A percentile compares a stretch with the other conserved stretches of the same genome.
Conservation (phyloP, 2,797 vertebrate genomes). For the Squalus acanthias region DNA sequence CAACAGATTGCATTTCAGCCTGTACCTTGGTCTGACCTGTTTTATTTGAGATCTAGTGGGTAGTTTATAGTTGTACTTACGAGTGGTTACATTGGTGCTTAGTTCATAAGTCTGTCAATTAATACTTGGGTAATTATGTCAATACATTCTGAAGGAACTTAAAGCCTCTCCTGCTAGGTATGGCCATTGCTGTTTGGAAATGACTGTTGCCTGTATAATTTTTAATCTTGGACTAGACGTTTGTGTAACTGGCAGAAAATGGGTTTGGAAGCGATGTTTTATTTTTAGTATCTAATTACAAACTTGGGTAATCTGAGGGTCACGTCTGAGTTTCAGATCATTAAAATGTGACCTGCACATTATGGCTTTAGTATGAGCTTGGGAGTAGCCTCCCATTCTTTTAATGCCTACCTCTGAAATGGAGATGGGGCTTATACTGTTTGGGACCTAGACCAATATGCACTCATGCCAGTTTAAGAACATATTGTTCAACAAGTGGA, state of each 20-base stretch:
- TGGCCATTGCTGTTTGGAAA: neutral
- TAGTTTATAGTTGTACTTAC: constrained; percentile 33
- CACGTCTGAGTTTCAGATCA: neutral
- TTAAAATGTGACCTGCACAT: neutral
- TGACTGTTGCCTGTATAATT: neutral
- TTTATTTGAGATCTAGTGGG: constrained; percentile 26
- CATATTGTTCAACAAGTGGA: neutral
- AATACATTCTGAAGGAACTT: neutral
- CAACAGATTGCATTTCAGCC: neutral
- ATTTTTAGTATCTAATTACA: neutral
- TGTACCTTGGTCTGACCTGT: neutral
- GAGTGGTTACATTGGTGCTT: constrained; percentile 33
- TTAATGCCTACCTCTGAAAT: neutral
- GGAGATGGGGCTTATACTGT: too few relatives aligned
- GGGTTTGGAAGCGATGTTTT: neutral
- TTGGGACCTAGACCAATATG: too few relatives aligned
- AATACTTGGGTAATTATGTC: neutral
- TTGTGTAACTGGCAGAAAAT: neutral
- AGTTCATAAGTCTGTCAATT: constrained; percentile 30
- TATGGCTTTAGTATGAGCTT: neutral
- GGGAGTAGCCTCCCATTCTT: neutral
- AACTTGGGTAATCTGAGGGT: neutral
- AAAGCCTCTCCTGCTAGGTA: neutral
- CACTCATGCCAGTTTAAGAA: neutral
- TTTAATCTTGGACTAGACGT: neutral